Percentiles rank a stretch among this genome's conserved stretches.
phyloP scores from a whole-genome alignment of 2,888 invertebrate genomes.

The Ophion costatus region DNA sequence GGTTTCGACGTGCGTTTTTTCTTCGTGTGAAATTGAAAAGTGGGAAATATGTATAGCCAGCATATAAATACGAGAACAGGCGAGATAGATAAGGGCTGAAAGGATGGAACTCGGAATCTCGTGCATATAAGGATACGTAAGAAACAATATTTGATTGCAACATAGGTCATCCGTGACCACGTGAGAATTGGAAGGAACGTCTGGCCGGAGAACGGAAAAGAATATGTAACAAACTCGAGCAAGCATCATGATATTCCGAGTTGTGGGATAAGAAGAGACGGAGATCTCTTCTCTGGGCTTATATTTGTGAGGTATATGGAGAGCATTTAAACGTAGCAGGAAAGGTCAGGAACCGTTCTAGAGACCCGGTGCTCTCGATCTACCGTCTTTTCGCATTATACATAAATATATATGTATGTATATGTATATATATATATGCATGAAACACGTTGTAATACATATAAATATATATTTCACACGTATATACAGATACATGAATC shows the following conservation, averaged over 20 bases:
- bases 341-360: constrained; percentile 69
- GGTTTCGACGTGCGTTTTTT: neutral
- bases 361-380: constrained; percentile 54
- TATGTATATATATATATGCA: neutral
- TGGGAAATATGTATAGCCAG: neutral
- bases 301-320: constrained; percentile 45
- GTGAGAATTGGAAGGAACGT: constrained; percentile 65
- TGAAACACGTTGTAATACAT: neutral
- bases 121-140: constrained; percentile 39
- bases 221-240: constrained; percentile 53
- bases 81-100: constrained; percentile 44
- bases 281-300: constrained; percentile 3
- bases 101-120: constrained; percentile 50
- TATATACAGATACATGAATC: too few species aligned
- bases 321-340: constrained; percentile 40
- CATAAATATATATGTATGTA: constrained; percentile 25
- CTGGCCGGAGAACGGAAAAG: constrained; percentile 53
- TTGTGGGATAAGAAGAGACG: constrained; percentile 38
- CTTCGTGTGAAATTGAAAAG: constrained; percentile 4
- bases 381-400: constrained; percentile 36
- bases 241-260: constrained; percentile 63
- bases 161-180: constrained; percentile 69
- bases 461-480: neutral
- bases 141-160: constrained; percentile 64
- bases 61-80: constrained; percentile 14